Conservation (phyloP, 2,888 invertebrate species). For the Habroteleia sp. region DNA sequence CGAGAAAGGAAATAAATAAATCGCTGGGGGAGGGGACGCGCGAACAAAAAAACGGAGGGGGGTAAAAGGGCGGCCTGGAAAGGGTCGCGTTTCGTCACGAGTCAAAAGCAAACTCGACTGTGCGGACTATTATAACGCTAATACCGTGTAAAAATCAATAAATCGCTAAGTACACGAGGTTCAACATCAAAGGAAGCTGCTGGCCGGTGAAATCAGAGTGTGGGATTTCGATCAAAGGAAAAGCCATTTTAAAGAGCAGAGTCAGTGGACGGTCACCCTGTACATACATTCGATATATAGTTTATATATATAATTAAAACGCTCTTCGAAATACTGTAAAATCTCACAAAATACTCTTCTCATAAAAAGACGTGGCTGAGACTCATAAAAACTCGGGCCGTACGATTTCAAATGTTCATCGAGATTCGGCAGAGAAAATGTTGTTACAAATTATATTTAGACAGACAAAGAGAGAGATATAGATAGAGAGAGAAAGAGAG, state of each 20-base stretch:
- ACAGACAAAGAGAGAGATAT: constrained; percentile 44
- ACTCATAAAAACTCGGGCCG: constrained; percentile 67
- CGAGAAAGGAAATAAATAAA: not conserved
- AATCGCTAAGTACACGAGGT: constrained; percentile 63
- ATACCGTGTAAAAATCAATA: constrained; percentile 63
- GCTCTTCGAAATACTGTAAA: constrained; percentile 80
- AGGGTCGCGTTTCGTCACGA: constrained; percentile 40
- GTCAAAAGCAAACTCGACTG: constrained; percentile 50
- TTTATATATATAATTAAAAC: constrained; percentile 77
- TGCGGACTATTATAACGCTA: constrained; percentile 62
- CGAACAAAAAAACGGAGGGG: not conserved
- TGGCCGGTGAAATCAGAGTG: constrained; percentile 60
- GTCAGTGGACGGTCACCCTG: constrained; percentile 77
- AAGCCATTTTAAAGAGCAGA: constrained; percentile 70
- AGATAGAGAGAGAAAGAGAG: no score
- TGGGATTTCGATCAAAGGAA: constrained; percentile 65
- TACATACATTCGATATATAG: constrained; percentile 77
- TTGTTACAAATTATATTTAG: constrained; percentile 54
- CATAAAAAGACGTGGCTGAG: constrained; percentile 72
- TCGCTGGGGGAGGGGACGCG: not conserved
- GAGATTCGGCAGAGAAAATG: constrained; percentile 62
- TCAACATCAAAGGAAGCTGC: constrained; percentile 63
- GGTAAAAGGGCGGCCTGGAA: not conserved
- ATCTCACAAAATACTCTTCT: constrained; percentile 80
- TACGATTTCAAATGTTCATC: constrained; percentile 55